Evolutionary conservation across 2,113 vertebrate genomes (phyloP).

Genomic region (Monarcha castaneiventris): DNA sequence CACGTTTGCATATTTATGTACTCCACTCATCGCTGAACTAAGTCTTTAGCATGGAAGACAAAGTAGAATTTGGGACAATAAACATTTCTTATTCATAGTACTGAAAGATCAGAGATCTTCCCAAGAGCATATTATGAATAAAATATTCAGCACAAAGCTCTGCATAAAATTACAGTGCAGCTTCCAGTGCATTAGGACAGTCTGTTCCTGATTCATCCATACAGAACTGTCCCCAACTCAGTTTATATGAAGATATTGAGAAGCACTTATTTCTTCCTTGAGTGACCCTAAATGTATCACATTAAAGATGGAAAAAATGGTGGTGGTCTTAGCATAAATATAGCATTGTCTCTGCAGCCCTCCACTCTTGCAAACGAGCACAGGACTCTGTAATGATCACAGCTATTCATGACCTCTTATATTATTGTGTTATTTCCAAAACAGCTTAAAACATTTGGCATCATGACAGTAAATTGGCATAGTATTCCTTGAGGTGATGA

Average conservation of each 20-base stretch:
- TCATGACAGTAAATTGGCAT: background rate
- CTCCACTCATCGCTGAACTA: background rate
- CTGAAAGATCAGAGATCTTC: background rate
- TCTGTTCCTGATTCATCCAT: background rate
- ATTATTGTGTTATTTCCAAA: background rate
- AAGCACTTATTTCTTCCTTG: background rate
- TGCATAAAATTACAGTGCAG: background rate
- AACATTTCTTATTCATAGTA: background rate
- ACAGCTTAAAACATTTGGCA: background rate
- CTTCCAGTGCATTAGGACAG: background rate
- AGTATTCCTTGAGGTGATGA: background rate
- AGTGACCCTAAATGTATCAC: background rate
- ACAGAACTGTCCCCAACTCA: background rate
- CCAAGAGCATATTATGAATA: background rate
- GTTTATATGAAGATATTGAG: background rate
- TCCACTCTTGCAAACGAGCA: background rate
- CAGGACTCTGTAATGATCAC: background rate
- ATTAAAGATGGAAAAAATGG: background rate
- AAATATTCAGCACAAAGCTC: constrained; percentile 9
- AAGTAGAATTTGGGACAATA: background rate
- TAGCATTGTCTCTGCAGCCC: background rate
- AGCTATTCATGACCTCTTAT: background rate
- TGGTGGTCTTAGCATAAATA: background rate
- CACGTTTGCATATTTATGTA: accelerated
- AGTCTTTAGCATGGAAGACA: background rate